Conservation (phyloP, 2,888 invertebrate species). For the Ophion ventricosus region DNA sequence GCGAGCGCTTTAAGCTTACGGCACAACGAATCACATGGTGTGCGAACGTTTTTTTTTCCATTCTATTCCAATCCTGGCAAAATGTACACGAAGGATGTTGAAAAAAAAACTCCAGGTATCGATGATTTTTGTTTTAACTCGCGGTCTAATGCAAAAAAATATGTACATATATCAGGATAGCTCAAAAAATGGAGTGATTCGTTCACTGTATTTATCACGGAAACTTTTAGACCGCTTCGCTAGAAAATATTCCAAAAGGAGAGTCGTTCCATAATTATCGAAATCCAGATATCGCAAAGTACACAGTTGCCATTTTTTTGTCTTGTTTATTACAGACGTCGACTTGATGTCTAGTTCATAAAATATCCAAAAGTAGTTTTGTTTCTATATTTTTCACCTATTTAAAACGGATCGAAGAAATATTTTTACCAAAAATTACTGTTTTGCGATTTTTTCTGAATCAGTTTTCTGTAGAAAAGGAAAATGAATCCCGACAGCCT, state of each 20-base stretch:
- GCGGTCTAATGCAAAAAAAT: background rate
- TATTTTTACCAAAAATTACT: no score
- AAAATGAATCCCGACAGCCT: no score
- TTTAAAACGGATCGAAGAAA: no score
- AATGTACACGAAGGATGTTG: background rate
- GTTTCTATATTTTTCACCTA: background rate
- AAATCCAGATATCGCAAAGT: background rate
- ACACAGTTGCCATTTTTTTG: background rate
- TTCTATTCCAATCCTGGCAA: background rate
- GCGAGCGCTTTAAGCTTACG: slow-evolving; percentile 75
- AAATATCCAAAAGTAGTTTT: background rate
- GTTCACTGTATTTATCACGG: no score
- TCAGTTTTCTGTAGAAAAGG: no score
- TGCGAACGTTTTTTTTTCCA: slow-evolving; percentile 26
- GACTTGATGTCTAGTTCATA: background rate
- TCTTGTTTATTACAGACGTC: background rate
- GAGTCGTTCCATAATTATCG: background rate
- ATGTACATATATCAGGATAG: background rate
- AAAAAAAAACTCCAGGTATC: background rate
- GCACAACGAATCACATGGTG: slow-evolving; percentile 71
- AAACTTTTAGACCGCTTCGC: no score
- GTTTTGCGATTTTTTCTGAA: no score
- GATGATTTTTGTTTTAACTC: background rate
- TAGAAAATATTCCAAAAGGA: no score
- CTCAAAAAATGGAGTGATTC: no score